phyloP scores from a whole-genome alignment of 2,888 invertebrate species.

The Cremastinae sp. region DNA sequence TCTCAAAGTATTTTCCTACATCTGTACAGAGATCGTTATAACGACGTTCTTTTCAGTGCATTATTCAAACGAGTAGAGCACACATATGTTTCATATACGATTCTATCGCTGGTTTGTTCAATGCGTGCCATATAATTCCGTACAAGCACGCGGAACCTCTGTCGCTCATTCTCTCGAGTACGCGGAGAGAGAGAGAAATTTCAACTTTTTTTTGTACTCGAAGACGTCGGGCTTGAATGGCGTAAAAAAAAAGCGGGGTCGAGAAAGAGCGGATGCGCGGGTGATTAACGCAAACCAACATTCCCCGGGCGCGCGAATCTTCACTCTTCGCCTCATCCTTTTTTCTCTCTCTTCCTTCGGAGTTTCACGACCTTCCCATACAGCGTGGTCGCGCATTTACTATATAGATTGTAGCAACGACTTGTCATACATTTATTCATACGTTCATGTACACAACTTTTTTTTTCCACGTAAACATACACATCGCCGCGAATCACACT shows the following conservation, averaged over 20 bases:
- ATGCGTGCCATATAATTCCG: conserved; percentile 45
- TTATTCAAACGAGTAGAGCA: conserved; percentile 9
- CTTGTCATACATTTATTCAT: conserved; percentile 14
- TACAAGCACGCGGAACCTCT: conserved; percentile 47
- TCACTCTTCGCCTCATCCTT: conserved; percentile 34
- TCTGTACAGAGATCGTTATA: too few species aligned
- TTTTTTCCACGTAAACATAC: conserved; percentile 9
- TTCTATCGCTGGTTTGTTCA: conserved; percentile 46
- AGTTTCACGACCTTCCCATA: conserved; percentile 52
- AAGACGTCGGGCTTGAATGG: conserved; percentile 46
- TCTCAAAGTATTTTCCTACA: too few species aligned
- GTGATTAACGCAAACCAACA: conserved; percentile 62
- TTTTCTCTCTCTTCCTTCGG: conserved; percentile 33
- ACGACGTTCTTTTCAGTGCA: conserved; percentile 8
- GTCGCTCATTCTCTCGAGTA: conserved; percentile 37
- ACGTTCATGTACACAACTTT: conserved; percentile 8
- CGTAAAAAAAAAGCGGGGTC: conserved; percentile 44
- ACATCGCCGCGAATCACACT: neutral
- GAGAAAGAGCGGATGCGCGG: conserved; percentile 59
- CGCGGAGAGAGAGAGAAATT: conserved; percentile 3
- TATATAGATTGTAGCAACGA: neutral
- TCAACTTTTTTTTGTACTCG: conserved; percentile 21
- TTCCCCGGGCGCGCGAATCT: conserved; percentile 42
- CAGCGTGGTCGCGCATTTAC: neutral
- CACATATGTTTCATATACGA: neutral